Conservation (phyloP, 2,888 invertebrate genomes). For the Conops quadrifasciatus region DNA sequence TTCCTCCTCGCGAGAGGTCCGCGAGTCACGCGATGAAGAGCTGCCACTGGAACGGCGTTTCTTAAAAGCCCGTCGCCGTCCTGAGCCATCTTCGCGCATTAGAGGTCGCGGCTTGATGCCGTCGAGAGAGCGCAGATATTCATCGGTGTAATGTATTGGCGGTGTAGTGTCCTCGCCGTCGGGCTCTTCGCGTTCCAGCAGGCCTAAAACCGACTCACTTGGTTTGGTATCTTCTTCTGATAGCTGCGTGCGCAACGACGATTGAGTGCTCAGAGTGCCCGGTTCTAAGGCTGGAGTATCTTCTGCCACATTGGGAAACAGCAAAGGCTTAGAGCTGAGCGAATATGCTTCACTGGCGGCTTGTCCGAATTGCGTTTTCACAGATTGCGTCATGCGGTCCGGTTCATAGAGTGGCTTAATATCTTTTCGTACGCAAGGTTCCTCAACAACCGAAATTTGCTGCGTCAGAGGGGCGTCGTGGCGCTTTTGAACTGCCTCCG, state of each 20-base stretch:
- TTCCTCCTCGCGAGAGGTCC: conserved; percentile 72
- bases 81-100: conserved; percentile 71
- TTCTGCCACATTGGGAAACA: conserved; percentile 59
- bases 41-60: conserved; percentile 70
- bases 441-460: conserved; percentile 51
- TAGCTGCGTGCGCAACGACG: conserved; percentile 58
- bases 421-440: conserved; percentile 50
- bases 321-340: conserved; percentile 51
- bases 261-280: conserved; percentile 51
- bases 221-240: conserved; percentile 53
- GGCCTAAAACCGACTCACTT: conserved; percentile 21
- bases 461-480: neutral
- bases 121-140: conserved; percentile 70
- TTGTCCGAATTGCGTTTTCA: conserved; percentile 62
- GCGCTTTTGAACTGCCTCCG: conserved; percentile 31
- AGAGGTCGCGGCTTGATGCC: conserved; percentile 72
- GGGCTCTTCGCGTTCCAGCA: conserved; percentile 61
- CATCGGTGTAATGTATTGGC: conserved; percentile 61
- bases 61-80: conserved; percentile 70
- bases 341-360: conserved; percentile 51
- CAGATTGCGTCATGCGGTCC: conserved; percentile 50
- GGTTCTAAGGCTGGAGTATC: conserved; percentile 61
- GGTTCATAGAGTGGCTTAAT: conserved; percentile 46
- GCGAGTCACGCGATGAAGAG: conserved; percentile 71
- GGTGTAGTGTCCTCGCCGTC: conserved; percentile 59